These are phyloP conservation scores for Phenacoccus solenopsis DNA, from an alignment of 1,140 invertebrate species.

Conservation along the genomic window DNA sequence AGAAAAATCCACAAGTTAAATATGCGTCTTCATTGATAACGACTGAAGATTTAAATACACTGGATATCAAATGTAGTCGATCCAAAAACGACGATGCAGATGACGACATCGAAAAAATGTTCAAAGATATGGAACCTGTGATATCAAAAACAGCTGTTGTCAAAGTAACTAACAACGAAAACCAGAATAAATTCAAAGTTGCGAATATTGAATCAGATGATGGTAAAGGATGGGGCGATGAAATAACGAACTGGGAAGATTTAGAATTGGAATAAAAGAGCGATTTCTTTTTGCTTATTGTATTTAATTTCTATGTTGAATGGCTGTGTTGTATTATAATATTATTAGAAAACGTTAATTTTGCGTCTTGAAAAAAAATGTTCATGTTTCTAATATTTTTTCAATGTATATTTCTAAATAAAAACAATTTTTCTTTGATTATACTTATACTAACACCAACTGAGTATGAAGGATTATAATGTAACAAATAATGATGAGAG, in stretches of 20 bases:
- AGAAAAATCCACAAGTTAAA: neutral
- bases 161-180: constrained; percentile 31
- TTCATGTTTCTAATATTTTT: no score
- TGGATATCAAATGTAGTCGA: constrained; percentile 32
- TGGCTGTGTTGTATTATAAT: neutral
- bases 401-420: no score
- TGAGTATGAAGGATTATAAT: neutral
- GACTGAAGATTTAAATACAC: constrained; percentile 20
- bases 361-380: no score
- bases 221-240: constrained; percentile 32
- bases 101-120: constrained; percentile 56
- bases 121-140: constrained; percentile 70
- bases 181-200: constrained; percentile 34
- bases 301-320: neutral
- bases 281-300: no score
- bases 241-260: constrained; percentile 34
- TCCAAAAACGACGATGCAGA: constrained; percentile 32
- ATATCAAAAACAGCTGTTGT: constrained; percentile 48
- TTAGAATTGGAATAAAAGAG: constrained; percentile 15
- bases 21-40: neutral
- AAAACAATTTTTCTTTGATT: no score
- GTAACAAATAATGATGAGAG: neutral
- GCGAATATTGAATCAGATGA: constrained; percentile 24
- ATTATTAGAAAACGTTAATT: no score
- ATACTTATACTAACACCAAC: no score